Base-by-base conservation (phyloP, 2,888 invertebrate genomes). In the Nymphalis c-album region DNA sequence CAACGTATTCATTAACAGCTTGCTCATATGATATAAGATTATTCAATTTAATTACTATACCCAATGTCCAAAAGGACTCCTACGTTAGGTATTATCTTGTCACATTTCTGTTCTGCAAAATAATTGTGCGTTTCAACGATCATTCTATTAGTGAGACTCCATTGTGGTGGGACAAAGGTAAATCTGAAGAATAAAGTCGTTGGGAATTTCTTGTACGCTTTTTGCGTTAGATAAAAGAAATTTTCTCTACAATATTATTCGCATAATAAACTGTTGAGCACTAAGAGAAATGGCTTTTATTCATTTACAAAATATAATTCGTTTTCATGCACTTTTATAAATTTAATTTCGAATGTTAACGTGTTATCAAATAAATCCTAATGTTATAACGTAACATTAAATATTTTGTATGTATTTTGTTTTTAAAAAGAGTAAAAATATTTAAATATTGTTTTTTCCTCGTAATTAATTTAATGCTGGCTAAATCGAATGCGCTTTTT, bases 71-170 rank as follows among this genome's bases (percentile, higher is more conserved):
- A 60, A 68, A n/a, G 46, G 46, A 60, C 64, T 20, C 31, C 40
- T 18, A 53, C 50, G 45, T 35, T n/a, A 50, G 45, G 61, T 68
- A 66, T 61, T 55, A 65, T 60, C 57, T 64, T 50, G 61, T 68
- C 48, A 57, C 40, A 40, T 67, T 62, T 58, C 62, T 63, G 51
- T 65, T 70, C 47, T 64, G 62, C 20, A 50, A 60, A 68, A 72
- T 72, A 74, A 74, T 72, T 70, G 71, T 67, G 69, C 73, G 68
- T 73, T 70, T 67, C 68, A 65, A 70, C 64, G 67, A 69, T 70
- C 72, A 64, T 68, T 65, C 60, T 63, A 48, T 57, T 66, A 47
- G 60, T 66, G 60, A 60, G 63, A 59, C 60, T 65, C 70, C 40
- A 69, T 74, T 75, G 75, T 75, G 58, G 57, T 13, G 60, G 46